Conservation (phyloP, 2,797 vertebrate genomes). For the Galagoides demidoff region DNA sequence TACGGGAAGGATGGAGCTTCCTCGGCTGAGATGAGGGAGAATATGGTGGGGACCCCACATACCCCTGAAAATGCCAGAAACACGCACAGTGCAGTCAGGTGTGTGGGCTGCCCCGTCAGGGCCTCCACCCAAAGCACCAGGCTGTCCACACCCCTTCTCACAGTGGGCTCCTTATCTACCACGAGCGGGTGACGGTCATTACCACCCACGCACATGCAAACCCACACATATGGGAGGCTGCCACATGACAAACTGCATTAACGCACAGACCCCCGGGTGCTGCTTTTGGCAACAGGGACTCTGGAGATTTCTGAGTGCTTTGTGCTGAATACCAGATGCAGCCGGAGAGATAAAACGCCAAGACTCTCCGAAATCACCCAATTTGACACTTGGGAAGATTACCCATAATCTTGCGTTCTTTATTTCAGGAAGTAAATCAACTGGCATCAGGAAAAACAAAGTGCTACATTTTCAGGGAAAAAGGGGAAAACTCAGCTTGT, state of each 20-base stretch:
- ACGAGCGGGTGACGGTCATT: not conserved
- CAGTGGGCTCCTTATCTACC: accelerated
- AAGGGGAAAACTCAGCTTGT: not conserved
- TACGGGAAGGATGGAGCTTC: not conserved
- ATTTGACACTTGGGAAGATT: not conserved
- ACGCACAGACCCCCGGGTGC: not conserved
- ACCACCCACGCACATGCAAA: accelerated
- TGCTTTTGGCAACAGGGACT: not conserved
- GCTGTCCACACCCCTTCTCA: accelerated
- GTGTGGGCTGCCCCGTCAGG: not conserved
- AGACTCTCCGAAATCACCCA: not conserved
- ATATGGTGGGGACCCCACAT: accelerated
- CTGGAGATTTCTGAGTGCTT: not conserved
- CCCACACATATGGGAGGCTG: accelerated
- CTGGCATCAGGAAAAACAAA: not conserved
- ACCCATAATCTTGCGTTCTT: not conserved
- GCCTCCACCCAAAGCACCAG: accelerated
- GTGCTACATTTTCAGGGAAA: not conserved
- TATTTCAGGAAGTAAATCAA: not conserved
- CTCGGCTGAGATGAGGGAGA: not conserved
- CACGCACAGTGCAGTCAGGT: accelerated
- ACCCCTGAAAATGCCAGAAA: not conserved
- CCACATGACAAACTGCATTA: accelerated
- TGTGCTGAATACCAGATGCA: not conserved
- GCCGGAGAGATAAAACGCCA: not conserved